Conservation (phyloP, 2,888 invertebrate genomes). For the Argyresthia albistria region DNA sequence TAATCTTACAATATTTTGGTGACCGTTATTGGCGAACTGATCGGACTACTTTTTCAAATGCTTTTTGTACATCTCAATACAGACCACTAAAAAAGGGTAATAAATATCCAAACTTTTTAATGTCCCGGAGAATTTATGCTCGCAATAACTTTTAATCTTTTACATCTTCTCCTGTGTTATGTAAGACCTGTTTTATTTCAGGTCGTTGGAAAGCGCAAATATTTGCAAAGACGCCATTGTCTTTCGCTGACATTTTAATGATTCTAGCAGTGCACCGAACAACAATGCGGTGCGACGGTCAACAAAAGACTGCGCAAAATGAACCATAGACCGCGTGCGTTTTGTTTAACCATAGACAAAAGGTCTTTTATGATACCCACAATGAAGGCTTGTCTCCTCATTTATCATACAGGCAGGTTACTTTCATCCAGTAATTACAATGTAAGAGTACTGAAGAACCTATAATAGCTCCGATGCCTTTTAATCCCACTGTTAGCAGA, state of each 20-base stretch:
- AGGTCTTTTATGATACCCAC: constrained; percentile 60
- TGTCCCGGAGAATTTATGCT: constrained; percentile 1
- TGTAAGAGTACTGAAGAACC: constrained; percentile 23
- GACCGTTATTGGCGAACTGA: constrained; percentile 4
- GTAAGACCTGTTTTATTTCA: background rate
- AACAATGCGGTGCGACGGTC: constrained; percentile 46
- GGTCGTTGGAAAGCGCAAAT: constrained; percentile 40
- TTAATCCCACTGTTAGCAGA: too few relatives aligned
- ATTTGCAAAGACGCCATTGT: constrained; percentile 37
- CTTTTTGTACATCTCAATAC: background rate
- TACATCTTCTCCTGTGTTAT: background rate
- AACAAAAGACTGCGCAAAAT: constrained; percentile 54
- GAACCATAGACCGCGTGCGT: constrained; percentile 53
- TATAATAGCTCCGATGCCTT: too few relatives aligned
- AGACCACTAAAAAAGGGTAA: background rate
- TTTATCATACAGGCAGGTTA: constrained; percentile 68
- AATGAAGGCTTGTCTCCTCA: constrained; percentile 60
- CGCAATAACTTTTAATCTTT: background rate
- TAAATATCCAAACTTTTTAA: background rate
- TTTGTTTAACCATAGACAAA: constrained; percentile 66
- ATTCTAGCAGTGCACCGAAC: constrained; percentile 43
- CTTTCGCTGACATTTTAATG: constrained; percentile 45
- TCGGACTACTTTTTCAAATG: background rate
- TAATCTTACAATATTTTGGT: constrained; percentile 3
- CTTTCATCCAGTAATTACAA: constrained; percentile 69